These are phyloP conservation scores for Lypha dubia DNA, from an alignment of 2,888 invertebrate genomes.

Conservation along the genomic window DNA sequence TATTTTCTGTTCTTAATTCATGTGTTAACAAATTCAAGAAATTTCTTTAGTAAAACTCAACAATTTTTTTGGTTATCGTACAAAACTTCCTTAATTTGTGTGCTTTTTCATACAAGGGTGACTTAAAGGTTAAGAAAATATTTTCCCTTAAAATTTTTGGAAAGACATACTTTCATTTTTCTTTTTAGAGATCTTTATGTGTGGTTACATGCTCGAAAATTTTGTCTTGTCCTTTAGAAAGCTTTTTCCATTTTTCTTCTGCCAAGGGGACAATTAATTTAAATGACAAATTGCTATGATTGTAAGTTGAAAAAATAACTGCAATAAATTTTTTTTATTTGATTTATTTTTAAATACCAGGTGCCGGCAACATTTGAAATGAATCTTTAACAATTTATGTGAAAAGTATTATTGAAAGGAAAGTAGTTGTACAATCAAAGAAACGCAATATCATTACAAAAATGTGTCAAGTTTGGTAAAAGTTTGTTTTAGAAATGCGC, in stretches of 20 bases:
- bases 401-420: conserved; percentile 47
- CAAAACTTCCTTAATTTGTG: no score
- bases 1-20: no score
- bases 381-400: conserved; percentile 38
- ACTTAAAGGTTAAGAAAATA: no score
- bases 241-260: neutral
- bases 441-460: neutral
- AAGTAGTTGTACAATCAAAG: conserved; percentile 24
- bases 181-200: neutral
- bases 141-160: no score
- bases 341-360: conserved; percentile 1
- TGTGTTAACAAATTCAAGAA: no score
- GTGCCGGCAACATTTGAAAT: conserved; percentile 23
- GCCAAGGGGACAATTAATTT: conserved; percentile 51
- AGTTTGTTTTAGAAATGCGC: neutral
- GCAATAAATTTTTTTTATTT: conserved; percentile 14
- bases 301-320: conserved; percentile 13
- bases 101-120: no score
- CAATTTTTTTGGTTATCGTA: no score
- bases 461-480: conserved; percentile 49
- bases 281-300: conserved; percentile 35
- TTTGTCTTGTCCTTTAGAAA: conserved; percentile 22
- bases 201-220: neutral
- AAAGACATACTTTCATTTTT: neutral
- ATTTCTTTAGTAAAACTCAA: no score